These are phyloP conservation scores for Ceratosolen solmsi DNA, from an alignment of 1,140 invertebrate species.

Conservation along the genomic window DNA sequence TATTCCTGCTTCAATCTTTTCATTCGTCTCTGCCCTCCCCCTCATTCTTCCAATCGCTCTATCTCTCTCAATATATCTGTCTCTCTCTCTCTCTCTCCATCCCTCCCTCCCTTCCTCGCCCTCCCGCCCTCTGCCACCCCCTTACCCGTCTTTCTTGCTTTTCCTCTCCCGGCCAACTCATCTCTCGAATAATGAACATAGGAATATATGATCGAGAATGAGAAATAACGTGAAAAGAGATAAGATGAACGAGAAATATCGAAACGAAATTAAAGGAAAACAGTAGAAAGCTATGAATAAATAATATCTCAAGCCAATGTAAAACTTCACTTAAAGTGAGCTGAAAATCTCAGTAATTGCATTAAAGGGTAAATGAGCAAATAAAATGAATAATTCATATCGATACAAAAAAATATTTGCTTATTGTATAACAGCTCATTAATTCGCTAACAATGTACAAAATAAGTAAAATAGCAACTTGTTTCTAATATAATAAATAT, in stretches of 20 bases:
- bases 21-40: conserved; percentile 24
- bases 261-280: conserved; percentile 22
- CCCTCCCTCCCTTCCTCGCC: conserved; percentile 10
- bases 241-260: conserved; percentile 8
- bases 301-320: conserved; percentile 20
- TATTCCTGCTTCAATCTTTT: conserved; percentile 36
- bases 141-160: conserved; percentile 3
- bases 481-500: too few species aligned
- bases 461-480: not conserved
- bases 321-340: not conserved
- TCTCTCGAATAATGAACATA: conserved; percentile 43
- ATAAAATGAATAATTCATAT: conserved; percentile 17
- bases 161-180: conserved; percentile 12
- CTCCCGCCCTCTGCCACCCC: too few species aligned
- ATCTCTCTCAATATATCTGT: too few species aligned
- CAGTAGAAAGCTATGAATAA: conserved; percentile 28
- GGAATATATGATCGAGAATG: conserved; percentile 38
- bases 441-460: not conserved
- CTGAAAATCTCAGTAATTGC: not conserved
- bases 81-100: conserved; percentile 5
- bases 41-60: not conserved
- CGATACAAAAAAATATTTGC: not conserved
- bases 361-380: not conserved
- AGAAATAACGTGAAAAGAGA: not conserved
- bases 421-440: not conserved